phyloP scores from a whole-genome alignment of 1,140 invertebrate genomes.

The Caenorhabditis inopinata region DNA sequence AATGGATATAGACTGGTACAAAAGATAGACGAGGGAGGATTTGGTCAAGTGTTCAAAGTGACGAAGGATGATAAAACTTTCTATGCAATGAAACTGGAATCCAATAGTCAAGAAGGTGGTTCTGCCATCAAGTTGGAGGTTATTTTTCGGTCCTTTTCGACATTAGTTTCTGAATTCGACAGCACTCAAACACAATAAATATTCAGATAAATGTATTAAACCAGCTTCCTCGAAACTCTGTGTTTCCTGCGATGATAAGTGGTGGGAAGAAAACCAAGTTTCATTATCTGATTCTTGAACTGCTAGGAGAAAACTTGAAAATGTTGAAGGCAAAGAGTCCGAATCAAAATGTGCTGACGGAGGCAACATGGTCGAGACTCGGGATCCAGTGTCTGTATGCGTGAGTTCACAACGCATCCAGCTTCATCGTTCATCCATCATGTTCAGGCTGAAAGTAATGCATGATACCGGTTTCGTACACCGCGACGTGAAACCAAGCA shows the following conservation, averaged over 20 bases:
- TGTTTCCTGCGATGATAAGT: neutral
- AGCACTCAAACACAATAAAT: too few relatives aligned
- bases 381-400: constrained; percentile 12
- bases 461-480: neutral
- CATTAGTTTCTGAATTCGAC: too few relatives aligned
- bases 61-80: constrained; percentile 17
- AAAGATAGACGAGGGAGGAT: constrained; percentile 13
- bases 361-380: constrained; percentile 17
- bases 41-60: constrained; percentile 12
- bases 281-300: neutral
- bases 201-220: neutral
- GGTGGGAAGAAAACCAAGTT: neutral
- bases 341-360: neutral
- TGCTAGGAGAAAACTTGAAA: neutral
- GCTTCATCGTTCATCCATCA: too few relatives aligned
- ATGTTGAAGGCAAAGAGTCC: neutral
- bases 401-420: neutral
- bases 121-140: constrained; percentile 13
- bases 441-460: neutral
- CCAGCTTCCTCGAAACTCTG: neutral
- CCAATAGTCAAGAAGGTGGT: neutral
- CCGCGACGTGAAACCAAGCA: neutral
- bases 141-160: too few relatives aligned
- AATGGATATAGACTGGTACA: neutral
- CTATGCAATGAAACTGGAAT: constrained; percentile 23